phyloP scores from a whole-genome alignment of 1,140 invertebrate species.

The Helicoverpa armigera region DNA sequence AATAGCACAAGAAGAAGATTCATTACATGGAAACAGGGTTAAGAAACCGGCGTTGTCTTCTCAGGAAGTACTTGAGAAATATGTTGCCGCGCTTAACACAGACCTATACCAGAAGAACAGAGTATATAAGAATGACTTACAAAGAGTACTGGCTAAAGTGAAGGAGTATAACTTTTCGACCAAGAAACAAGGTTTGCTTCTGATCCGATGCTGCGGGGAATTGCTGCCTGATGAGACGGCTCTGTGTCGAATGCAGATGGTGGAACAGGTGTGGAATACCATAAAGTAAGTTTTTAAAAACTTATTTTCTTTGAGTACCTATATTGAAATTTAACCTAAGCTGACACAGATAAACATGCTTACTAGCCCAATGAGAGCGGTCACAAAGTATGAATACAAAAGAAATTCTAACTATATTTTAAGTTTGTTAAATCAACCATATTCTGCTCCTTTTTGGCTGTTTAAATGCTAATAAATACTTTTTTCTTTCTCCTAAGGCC shows the following conservation, averaged over 20 bases:
- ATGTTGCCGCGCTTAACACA: conserved; percentile 71
- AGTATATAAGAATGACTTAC: conserved; percentile 81
- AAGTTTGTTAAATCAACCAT: too few species aligned
- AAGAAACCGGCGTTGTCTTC: conserved; percentile 51
- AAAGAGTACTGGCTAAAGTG: conserved; percentile 73
- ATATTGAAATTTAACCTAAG: too few species aligned
- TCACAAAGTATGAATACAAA: too few species aligned
- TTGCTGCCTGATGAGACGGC: conserved; percentile 76
- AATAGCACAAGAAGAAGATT: background rate
- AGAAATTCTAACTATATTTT: too few species aligned
- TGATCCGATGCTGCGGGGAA: conserved; percentile 77
- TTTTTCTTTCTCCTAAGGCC: conserved; percentile 61
- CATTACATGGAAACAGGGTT: conserved; percentile 20
- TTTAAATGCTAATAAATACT: background rate
- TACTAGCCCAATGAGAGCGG: too few species aligned
- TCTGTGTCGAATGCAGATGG: conserved; percentile 67
- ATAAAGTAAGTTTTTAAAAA: conserved; percentile 66
- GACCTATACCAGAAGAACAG: conserved; percentile 80
- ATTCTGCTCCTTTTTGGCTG: too few species aligned
- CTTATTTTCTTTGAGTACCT: background rate
- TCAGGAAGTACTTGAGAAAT: conserved; percentile 75
- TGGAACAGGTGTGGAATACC: conserved; percentile 74
- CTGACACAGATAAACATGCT: too few species aligned
- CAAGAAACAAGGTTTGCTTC: conserved; percentile 74
- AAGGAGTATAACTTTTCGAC: conserved; percentile 75